A percentile compares a stretch with the other conserved stretches of the same genome.
These are phyloP conservation scores for Siphamia tubifer DNA, from an alignment of 2,113 vertebrate species.

Conservation along the genomic window DNA sequence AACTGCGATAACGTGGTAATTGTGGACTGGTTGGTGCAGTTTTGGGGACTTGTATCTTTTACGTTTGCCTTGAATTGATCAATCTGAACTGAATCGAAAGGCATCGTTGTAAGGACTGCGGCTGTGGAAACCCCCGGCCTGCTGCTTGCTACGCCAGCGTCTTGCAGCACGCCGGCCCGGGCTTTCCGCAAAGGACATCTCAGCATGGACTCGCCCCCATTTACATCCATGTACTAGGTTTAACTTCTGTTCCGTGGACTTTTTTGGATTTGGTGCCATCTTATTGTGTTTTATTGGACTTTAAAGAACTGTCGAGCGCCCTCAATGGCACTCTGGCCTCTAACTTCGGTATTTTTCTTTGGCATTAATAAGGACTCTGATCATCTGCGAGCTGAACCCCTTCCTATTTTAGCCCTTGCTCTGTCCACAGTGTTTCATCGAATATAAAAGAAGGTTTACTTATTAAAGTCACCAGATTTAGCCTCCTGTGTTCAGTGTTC, in stretches of 20 bases:
- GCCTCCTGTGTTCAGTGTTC: conserved; percentile 66
- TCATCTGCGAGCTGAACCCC: conserved; percentile 40
- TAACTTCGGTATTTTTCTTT: conserved; percentile 37
- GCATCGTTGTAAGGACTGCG: conserved; percentile 33
- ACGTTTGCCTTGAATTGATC: neutral
- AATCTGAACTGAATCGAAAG: conserved; percentile 4
- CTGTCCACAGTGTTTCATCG: conserved; percentile 59
- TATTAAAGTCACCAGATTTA: conserved; percentile 59
- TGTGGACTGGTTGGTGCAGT: conserved; percentile 10
- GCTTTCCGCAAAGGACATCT: conserved; percentile 48
- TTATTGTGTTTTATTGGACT: conserved; percentile 54
- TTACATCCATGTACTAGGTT: conserved; percentile 1
- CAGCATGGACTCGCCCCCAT: conserved; percentile 33
- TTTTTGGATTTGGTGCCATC: conserved; percentile 43
- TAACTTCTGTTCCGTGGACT: conserved; percentile 30
- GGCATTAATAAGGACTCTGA: conserved; percentile 51
- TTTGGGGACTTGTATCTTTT: conserved; percentile 23
- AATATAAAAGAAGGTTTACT: conserved; percentile 40
- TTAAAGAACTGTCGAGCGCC: conserved; percentile 48
- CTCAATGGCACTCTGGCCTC: conserved; percentile 45
- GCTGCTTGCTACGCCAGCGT: conserved; percentile 29
- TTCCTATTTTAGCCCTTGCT: conserved; percentile 16
- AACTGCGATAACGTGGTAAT: neutral
- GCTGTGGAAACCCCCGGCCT: conserved; percentile 19
- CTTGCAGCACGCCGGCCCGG: conserved; percentile 14